These are phyloP conservation scores for Fopius arisanus DNA, from an alignment of 1,140 invertebrate species.

Conservation along the genomic window DNA sequence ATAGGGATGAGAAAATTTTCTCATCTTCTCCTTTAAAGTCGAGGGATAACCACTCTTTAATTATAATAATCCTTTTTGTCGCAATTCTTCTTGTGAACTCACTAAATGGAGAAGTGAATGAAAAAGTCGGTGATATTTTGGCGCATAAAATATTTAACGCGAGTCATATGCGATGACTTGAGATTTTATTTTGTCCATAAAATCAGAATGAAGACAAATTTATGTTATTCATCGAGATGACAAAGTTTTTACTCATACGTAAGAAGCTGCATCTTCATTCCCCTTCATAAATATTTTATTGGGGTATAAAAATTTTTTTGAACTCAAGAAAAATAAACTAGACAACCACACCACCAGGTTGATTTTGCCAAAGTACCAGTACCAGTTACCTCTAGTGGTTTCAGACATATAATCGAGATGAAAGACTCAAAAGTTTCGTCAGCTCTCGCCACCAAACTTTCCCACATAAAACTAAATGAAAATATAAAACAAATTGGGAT, in stretches of 20 bases:
- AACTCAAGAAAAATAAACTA: not conserved
- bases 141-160: not conserved
- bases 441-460: not conserved
- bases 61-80: not conserved
- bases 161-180: not conserved
- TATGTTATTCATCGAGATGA: not conserved
- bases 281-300: not conserved
- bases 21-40: not conserved
- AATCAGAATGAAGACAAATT: not conserved
- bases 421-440: conserved; percentile 9
- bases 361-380: not conserved
- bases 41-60: not conserved
- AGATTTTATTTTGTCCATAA: not conserved
- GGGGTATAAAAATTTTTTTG: not conserved
- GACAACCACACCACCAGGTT: not conserved
- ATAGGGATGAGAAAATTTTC: not conserved
- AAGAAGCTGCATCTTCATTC: not conserved
- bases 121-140: not conserved
- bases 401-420: not conserved
- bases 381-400: not conserved
- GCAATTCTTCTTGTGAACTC: not conserved
- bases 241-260: not conserved
- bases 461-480: not conserved
- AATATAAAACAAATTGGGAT: not conserved
- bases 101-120: not conserved